A percentile compares a stretch with the other conserved stretches of the same genome.
These are phyloP conservation scores for Crocuta crocuta DNA, from an alignment of 2,113 vertebrate species.

Conservation along the genomic window DNA sequence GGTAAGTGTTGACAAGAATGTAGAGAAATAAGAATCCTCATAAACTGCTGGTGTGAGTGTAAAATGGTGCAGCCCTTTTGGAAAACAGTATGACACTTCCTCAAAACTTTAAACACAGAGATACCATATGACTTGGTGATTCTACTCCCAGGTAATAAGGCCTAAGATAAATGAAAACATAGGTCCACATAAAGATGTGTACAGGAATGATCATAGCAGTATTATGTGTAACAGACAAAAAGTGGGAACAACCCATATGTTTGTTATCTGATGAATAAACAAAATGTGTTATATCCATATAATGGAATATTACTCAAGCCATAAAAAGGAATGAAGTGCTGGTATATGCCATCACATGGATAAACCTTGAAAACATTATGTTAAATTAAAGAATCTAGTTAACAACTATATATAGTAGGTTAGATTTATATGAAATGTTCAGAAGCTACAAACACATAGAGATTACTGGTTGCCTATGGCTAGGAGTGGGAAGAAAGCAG, in stretches of 20 bases:
- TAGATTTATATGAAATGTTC: not conserved
- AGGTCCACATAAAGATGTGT: not conserved
- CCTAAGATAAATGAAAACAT: conserved; percentile 1
- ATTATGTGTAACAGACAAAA: not conserved
- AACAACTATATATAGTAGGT: not conserved
- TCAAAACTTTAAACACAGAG: not conserved
- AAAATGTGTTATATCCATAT: not conserved
- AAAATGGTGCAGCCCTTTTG: not conserved
- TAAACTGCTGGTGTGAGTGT: not conserved
- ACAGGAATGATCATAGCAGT: not conserved
- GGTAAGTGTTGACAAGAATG: not conserved
- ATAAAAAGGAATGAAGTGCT: not conserved
- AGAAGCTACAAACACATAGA: not conserved
- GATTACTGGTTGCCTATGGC: not conserved
- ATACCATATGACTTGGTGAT: not conserved
- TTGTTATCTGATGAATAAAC: not conserved
- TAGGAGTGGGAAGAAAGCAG: not conserved
- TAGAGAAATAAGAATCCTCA: not conserved
- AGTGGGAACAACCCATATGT: not conserved
- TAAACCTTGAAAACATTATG: conserved; percentile 20
- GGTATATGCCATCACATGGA: not conserved
- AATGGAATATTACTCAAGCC: not conserved
- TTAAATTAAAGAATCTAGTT: not conserved
- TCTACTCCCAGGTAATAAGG: not conserved
- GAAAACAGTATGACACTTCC: not conserved